Evolutionary conservation across 2,888 invertebrate species (phyloP).

Genomic region (Caenorhabditis zanzibari): DNA sequence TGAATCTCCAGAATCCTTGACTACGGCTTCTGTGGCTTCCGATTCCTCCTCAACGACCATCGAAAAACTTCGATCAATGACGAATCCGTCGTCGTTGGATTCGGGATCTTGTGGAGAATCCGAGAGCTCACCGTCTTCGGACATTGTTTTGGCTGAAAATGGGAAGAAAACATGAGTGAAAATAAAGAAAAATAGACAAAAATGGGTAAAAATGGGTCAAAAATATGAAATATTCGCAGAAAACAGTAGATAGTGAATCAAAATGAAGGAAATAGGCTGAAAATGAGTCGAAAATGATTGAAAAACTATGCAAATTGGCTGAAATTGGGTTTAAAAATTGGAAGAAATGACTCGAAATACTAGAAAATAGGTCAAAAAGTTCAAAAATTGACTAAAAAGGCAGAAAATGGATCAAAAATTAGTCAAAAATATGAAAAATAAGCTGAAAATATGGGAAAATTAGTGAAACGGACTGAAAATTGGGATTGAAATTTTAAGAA

Average conservation of each 20-base stretch:
- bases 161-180: background rate
- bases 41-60: slow-evolving; percentile 18
- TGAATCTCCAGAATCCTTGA: background rate
- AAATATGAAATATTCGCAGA: background rate
- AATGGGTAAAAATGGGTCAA: background rate
- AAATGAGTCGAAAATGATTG: too few species aligned
- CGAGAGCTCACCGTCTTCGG: slow-evolving; percentile 57
- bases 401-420: too few species aligned
- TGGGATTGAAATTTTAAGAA: too few species aligned
- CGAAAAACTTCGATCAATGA: slow-evolving; percentile 34
- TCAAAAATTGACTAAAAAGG: too few species aligned
- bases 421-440: too few species aligned
- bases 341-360: too few species aligned
- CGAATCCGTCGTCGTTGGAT: slow-evolving; percentile 27
- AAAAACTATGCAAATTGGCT: too few species aligned
- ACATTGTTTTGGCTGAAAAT: slow-evolving; percentile 28
- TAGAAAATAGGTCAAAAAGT: too few species aligned
- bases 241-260: too few species aligned
- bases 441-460: too few species aligned
- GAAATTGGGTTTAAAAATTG: too few species aligned
- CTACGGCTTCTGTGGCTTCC: background rate
- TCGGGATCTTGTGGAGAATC: slow-evolving; percentile 44
- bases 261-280: background rate
- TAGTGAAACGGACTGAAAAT: too few species aligned
- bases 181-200: background rate